phyloP scores from a whole-genome alignment of 2,113 vertebrate genomes.

The Mustela lutreola region DNA sequence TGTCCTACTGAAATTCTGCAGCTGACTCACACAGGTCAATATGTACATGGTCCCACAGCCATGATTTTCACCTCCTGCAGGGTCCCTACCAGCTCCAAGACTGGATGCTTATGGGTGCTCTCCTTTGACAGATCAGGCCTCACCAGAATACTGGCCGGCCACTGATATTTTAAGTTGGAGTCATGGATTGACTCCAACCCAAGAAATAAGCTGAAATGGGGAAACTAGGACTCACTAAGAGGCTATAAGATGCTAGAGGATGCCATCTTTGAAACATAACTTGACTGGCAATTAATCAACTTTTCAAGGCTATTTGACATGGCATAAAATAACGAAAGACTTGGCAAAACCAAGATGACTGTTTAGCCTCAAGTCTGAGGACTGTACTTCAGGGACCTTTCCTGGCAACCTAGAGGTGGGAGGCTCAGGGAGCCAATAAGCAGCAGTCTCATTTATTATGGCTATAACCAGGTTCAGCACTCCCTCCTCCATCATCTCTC shows the following conservation, averaged over 20 bases:
- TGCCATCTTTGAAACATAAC: not conserved
- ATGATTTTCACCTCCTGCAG: not conserved
- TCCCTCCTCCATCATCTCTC: not conserved
- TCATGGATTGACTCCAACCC: not conserved
- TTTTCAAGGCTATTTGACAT: not conserved
- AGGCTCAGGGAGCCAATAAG: not conserved
- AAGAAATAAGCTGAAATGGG: not conserved
- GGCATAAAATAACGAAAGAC: slow-evolving; percentile 36
- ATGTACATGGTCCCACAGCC: not conserved
- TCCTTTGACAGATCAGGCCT: not conserved
- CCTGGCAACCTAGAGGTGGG: not conserved
- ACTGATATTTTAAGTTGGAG: slow-evolving; percentile 45
- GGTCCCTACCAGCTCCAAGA: not conserved
- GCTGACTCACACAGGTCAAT: not conserved
- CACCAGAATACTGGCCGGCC: not conserved
- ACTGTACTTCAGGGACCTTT: not conserved
- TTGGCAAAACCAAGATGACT: not conserved
- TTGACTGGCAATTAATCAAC: not conserved
- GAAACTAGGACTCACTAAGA: slow-evolving; percentile 1
- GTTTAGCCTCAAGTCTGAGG: not conserved
- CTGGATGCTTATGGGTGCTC: not conserved
- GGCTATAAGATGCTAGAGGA: not conserved
- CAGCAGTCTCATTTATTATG: not conserved
- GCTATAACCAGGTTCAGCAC: not conserved
- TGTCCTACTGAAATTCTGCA: not conserved